phyloP scores from a whole-genome alignment of 2,113 vertebrate genomes.

The Aix galericulata region DNA sequence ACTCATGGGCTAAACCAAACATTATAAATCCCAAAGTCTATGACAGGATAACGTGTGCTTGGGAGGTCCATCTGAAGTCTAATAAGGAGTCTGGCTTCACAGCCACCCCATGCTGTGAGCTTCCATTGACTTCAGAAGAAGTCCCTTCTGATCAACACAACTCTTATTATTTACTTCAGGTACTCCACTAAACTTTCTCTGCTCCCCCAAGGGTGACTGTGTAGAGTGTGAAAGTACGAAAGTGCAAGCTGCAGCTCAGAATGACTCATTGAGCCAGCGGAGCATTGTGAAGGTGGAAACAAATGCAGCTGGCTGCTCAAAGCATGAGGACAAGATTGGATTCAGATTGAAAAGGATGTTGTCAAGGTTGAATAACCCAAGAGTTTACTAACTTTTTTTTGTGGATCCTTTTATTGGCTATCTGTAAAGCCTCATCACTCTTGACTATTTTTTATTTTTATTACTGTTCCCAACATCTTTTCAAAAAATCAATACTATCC shows the following conservation, averaged over 20 bases:
- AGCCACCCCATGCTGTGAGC: neutral
- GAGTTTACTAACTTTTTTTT: slow-evolving; percentile 37
- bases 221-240: neutral
- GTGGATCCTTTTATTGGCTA: slow-evolving; percentile 20
- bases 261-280: neutral
- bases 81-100: neutral
- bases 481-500: slow-evolving; percentile 44
- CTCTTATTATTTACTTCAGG: neutral
- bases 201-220: neutral
- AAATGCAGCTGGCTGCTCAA: neutral
- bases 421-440: slow-evolving; percentile 44
- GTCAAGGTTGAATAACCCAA: slow-evolving; percentile 36
- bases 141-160: neutral
- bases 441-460: slow-evolving; percentile 41
- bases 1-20: neutral
- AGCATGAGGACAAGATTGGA: neutral
- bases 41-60: neutral
- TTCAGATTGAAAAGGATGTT: slow-evolving; percentile 38
- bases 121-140: slow-evolving; percentile 1
- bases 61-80: neutral
- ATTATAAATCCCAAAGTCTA: neutral
- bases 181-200: neutral
- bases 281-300: slow-evolving; percentile 10
- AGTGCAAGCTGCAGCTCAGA: neutral
- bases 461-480: slow-evolving; percentile 25